A percentile compares a stretch with the other conserved stretches of the same genome.
Conservation (phyloP, 2,888 invertebrate species). For the Scaeva pyrastri region DNA sequence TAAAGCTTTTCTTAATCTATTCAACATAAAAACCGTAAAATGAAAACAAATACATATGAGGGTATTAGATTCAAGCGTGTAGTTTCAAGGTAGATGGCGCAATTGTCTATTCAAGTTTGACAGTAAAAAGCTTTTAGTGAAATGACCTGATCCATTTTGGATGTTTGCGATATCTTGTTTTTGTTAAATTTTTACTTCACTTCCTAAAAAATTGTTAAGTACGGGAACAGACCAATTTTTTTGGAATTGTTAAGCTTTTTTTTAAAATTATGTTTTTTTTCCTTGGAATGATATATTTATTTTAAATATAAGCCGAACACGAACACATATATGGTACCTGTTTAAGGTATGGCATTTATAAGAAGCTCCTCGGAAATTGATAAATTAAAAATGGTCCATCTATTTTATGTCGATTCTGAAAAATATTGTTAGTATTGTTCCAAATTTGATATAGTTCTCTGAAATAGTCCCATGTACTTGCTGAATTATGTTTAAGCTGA, state of each 20-base stretch:
- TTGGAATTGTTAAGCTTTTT: background rate
- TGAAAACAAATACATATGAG: too few species aligned
- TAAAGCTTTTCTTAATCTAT: too few species aligned
- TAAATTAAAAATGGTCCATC: background rate
- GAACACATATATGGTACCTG: conserved; percentile 41
- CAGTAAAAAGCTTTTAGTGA: too few species aligned
- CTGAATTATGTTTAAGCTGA: background rate
- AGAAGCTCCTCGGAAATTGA: conserved; percentile 2
- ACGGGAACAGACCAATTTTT: conserved; percentile 11
- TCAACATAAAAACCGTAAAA: too few species aligned
- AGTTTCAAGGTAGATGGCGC: too few species aligned
- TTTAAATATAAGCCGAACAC: conserved; percentile 17
- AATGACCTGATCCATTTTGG: too few species aligned
- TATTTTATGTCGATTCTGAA: conserved; percentile 12
- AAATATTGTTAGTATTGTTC: conserved; percentile 35
- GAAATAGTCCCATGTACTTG: background rate
- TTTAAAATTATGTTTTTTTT: background rate
- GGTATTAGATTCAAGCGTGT: too few species aligned
- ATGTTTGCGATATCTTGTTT: too few species aligned
- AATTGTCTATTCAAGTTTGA: too few species aligned
- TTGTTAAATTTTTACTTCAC: too few species aligned
- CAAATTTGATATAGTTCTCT: too few species aligned
- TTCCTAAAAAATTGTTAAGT: background rate
- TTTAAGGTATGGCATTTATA: background rate
- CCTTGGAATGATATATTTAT: background rate